Evolutionary conservation across 2,888 invertebrate species (phyloP).

Genomic region (Panzeria rudis): DNA sequence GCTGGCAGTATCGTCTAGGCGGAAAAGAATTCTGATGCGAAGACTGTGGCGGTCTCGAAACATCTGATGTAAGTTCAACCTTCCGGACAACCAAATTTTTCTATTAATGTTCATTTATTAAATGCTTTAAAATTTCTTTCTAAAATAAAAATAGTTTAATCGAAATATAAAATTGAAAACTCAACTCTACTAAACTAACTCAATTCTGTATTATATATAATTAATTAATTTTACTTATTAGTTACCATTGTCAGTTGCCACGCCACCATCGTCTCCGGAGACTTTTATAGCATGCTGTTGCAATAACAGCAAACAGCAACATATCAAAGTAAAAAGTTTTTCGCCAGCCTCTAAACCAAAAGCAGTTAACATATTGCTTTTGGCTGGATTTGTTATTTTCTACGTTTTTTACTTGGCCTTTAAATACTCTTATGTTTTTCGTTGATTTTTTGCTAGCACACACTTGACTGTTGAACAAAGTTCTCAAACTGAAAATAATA

Average conservation of each 20-base stretch:
- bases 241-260: constrained; percentile 78
- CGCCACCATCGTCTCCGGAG: constrained; percentile 72
- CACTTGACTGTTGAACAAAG: background rate
- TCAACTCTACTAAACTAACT: too few species aligned
- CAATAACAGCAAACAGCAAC: constrained; percentile 17
- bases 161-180: too few species aligned
- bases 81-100: too few species aligned
- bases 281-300: constrained; percentile 25
- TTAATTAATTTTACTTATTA: constrained; percentile 18
- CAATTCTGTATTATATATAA: too few species aligned
- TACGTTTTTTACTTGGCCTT: background rate
- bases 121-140: too few species aligned
- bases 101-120: too few species aligned
- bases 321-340: constrained; percentile 10
- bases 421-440: background rate
- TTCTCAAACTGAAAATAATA: constrained; percentile 3
- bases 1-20: too few species aligned
- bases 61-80: too few species aligned
- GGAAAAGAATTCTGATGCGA: too few species aligned
- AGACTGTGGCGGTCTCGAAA: too few species aligned
- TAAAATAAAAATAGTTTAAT: too few species aligned
- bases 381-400: background rate
- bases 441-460: background rate
- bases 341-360: constrained; percentile 35
- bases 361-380: constrained; percentile 43